These are phyloP conservation scores for Sylvietta virens DNA, from an alignment of 2,113 vertebrate species.

Conservation along the genomic window DNA sequence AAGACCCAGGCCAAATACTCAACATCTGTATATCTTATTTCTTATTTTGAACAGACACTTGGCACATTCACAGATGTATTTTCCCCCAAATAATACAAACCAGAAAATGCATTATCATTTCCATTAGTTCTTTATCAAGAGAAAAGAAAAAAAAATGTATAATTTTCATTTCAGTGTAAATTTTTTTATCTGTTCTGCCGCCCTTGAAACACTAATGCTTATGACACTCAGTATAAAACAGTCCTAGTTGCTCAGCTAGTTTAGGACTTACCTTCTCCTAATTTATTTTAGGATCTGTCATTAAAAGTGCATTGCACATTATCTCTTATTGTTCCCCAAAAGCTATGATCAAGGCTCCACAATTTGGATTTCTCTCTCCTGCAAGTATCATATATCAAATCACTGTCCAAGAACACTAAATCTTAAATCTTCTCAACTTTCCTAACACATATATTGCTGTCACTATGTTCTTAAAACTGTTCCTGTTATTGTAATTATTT, in stretches of 20 bases:
- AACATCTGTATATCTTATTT: slow-evolving; percentile 33
- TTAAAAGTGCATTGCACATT: background rate
- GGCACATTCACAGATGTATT: background rate
- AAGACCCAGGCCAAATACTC: slow-evolving; percentile 15
- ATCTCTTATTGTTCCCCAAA: background rate
- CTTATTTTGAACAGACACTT: background rate
- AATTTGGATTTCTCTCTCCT: background rate
- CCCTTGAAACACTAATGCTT: background rate
- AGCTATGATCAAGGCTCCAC: background rate
- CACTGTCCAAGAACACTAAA: background rate
- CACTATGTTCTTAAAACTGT: background rate
- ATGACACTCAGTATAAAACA: background rate
- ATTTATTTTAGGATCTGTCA: background rate
- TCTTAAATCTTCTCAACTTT: background rate
- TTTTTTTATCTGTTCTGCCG: background rate
- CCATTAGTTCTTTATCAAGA: background rate
- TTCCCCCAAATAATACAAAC: background rate
- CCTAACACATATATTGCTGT: background rate
- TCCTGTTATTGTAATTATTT: background rate
- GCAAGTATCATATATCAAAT: background rate
- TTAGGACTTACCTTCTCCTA: background rate
- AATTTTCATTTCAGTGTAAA: background rate
- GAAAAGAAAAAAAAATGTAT: background rate
- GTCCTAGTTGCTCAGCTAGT: background rate
- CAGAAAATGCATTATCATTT: background rate